These are phyloP conservation scores for Hypena proboscidalis DNA, from an alignment of 2,888 invertebrate genomes.

Conservation along the genomic window DNA sequence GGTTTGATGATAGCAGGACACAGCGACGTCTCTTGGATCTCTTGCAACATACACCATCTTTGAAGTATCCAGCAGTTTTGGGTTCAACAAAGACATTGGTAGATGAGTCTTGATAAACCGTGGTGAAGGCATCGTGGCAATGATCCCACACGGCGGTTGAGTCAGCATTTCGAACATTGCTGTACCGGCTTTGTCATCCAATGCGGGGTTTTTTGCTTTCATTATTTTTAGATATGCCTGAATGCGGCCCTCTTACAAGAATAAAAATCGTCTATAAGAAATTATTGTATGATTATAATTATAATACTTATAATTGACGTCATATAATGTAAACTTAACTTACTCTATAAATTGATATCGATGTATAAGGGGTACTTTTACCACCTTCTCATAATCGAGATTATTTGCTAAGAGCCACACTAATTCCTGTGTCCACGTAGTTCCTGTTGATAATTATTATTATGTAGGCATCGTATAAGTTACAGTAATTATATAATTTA, in stretches of 20 bases:
- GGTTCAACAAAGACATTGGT: constrained; percentile 88
- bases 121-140: constrained; percentile 89
- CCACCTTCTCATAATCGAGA: constrained; percentile 86
- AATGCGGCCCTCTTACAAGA: background rate
- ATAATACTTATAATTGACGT: constrained; percentile 15
- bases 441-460: constrained; percentile 61
- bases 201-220: background rate
- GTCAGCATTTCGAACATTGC: background rate
- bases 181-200: background rate
- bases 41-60: constrained; percentile 90
- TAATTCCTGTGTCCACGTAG: constrained; percentile 89
- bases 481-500: no score
- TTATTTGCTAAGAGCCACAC: constrained; percentile 89
- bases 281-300: background rate
- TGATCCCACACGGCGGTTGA: background rate
- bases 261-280: constrained; percentile 3
- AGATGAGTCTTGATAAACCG: constrained; percentile 87
- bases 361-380: constrained; percentile 71
- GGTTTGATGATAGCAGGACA: constrained; percentile 90
- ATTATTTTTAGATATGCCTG: background rate
- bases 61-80: constrained; percentile 71
- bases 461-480: background rate
- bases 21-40: constrained; percentile 91
- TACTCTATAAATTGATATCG: constrained; percentile 91
- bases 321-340: constrained; percentile 43